Evolutionary conservation across 2,113 vertebrate species (phyloP).

Genomic region (Actenoides lindsayi): DNA sequence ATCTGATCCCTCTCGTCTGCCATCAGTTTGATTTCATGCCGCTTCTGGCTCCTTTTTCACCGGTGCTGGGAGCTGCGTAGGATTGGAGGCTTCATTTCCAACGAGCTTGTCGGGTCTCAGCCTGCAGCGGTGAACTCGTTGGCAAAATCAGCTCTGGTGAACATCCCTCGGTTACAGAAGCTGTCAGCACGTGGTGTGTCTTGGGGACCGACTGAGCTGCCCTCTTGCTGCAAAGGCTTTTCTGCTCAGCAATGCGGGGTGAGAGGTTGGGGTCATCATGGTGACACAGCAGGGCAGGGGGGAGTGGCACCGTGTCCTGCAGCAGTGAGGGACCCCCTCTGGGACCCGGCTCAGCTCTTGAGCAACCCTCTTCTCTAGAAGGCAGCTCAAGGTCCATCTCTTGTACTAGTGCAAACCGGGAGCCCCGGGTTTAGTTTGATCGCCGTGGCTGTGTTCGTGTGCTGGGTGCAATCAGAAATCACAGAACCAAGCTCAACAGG

Average conservation of each 20-base stretch:
- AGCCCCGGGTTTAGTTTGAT: rapidly evolving
- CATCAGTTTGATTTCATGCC: neutral
- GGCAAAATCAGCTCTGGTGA: neutral
- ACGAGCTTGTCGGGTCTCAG: neutral
- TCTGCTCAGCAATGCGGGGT: too few relatives aligned
- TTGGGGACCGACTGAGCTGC: neutral
- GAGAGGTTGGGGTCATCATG: rapidly evolving
- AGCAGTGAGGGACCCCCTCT: neutral
- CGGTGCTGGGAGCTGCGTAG: neutral
- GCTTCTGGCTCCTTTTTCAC: neutral
- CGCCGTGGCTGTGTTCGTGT: neutral
- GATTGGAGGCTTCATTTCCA: neutral
- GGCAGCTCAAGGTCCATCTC: neutral
- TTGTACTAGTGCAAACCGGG: neutral
- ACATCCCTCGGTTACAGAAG: neutral
- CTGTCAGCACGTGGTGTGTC: neutral
- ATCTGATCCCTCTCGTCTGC: neutral
- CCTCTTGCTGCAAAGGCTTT: neutral
- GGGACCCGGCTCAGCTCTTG: neutral
- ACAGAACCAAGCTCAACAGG: rapidly evolving
- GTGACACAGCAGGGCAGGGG: rapidly evolving
- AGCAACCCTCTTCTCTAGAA: neutral
- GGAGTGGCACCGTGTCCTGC: neutral
- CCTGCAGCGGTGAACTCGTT: neutral
- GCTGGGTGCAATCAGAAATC: neutral